These are phyloP conservation scores for Drosophila eugracilis DNA, from an alignment of 1,140 invertebrate species.

Conservation along the genomic window DNA sequence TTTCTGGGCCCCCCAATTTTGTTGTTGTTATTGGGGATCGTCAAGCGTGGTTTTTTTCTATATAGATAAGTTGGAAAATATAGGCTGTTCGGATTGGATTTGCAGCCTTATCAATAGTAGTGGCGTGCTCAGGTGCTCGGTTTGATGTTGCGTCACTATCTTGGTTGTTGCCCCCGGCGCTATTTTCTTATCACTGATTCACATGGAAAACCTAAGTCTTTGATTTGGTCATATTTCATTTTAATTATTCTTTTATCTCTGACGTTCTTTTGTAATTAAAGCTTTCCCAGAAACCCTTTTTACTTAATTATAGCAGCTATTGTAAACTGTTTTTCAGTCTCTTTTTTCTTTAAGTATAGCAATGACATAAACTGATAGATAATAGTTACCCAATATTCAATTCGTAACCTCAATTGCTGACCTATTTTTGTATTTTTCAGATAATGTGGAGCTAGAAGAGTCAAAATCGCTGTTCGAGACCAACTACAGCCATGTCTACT, in stretches of 20 bases:
- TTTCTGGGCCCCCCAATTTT: conserved; percentile 3
- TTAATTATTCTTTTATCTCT: conserved; percentile 1
- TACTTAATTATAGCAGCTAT: conserved; percentile 5
- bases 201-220: neutral
- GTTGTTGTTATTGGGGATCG: conserved; percentile 19
- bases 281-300: no score
- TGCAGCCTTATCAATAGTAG: neutral
- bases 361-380: neutral
- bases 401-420: neutral
- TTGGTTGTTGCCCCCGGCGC: conserved; percentile 15
- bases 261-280: neutral
- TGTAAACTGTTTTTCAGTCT: no score
- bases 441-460: conserved; percentile 95
- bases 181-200: conserved; percentile 16
- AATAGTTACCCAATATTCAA: conserved; percentile 3
- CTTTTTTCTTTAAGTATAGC: neutral
- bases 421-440: conserved; percentile 86
- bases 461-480: conserved; percentile 96
- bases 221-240: neutral
- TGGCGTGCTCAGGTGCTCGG: conserved; percentile 17
- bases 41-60: conserved; percentile 17
- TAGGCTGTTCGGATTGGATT: conserved; percentile 12
- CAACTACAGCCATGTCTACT: conserved; percentile 98
- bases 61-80: conserved; percentile 15
- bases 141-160: conserved; percentile 21